Base-by-base conservation (phyloP, 2,888 invertebrate species). In the Scaptomyza flava region DNA sequence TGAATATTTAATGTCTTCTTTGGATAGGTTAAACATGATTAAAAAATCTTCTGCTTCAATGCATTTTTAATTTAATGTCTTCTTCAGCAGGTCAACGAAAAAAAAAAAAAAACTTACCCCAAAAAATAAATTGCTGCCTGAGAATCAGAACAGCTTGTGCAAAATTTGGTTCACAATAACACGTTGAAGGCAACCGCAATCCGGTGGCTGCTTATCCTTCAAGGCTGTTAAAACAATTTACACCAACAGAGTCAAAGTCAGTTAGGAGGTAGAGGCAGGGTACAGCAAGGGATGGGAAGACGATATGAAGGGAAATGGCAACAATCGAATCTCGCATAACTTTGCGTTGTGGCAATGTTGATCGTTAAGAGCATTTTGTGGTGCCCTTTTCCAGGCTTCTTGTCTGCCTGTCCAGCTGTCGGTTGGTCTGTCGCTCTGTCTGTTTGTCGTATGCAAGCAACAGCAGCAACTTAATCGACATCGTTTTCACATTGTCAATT, bases 221-320 rank as follows among this genome's bases (percentile, higher is more conserved):
- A 81, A 81, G 81, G 81, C 87, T 81, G 87, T 81, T 81, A 81
- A 81, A 81, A 87, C 87, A 87, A 81, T 81, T 81, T 81, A 81
- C 87, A 81, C 81, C 77, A 80, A 48, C 59, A 43, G 60, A 48
- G 77, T 65, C 77, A 62, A 43, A 47, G 68, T 51, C 54, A 51
- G 50, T 63, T 64, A 70, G 45, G 48, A n/a, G 17, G 41, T 9
- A 23, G 38, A 33, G 7, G 38, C 20, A 36, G 34, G 43, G 12
- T 14, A 7, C 20, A 17, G 12, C 14, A 14, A 34, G 12, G 3
- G 31, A 11, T 17, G 20, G 38, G 9, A 1, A 27, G 9, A 27
- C 9, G 38, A 11, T 23, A 17, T 31, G 38, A 30, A 46, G 33
- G 7, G 8, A 34, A 12, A 14, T 27, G 41, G 47, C 41, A 75